Evolutionary conservation across 2,113 vertebrate species (phyloP), one percentile per base, ranked within the genome.

Genomic region (Sylvilagus bachmani): DNA sequence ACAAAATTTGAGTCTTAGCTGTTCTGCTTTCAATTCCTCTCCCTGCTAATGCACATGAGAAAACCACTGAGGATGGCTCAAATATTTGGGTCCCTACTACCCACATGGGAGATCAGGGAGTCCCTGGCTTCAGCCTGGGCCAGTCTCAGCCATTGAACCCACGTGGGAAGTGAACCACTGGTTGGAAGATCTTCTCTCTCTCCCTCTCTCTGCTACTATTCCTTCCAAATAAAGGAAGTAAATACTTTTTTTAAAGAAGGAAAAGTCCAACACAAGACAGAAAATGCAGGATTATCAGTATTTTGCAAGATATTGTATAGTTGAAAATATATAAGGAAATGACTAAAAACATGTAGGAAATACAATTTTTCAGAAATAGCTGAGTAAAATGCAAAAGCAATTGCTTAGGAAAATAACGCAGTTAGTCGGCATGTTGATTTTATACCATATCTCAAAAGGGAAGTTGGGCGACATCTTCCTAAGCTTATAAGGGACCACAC

Each of bases 281-380:
- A 77, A 44, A 85, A 77, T 25, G 5, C 10, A 79, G n/a, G 64
- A 22, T 2, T 77, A 44, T 24, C 12, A 7, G 0, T 58, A n/a
- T 84, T n/a, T 38, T 53, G 49, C 17, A 66, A 77, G 33, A 84
- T 55, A 61, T 64, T 89, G 49, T n/a, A 25, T 33, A 51, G 55
- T 64, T 84, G n/a, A 80, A 88, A 88, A 55, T 69, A 61, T 64
- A 31, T 75, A 88, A 88, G 80, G 11, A 25, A 85, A n/a, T 49
- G 49, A 69, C 19, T 51, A 55, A 87, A 17, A 91, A 33, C n/a
- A 55, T 58, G 80, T 25, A 49, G 58, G 61, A 95, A 82, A 71
- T 61, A 31, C 64, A 27, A 61, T 36, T 49, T 94, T 64, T 82
- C 31, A 38, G 25, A 11, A 64, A 33, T 66, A 17, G 22, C 3